Percentiles rank a stretch among this genome's conserved stretches.
phyloP scores from a whole-genome alignment of 2,888 invertebrate species.

The Opisthograptis luteolata region DNA sequence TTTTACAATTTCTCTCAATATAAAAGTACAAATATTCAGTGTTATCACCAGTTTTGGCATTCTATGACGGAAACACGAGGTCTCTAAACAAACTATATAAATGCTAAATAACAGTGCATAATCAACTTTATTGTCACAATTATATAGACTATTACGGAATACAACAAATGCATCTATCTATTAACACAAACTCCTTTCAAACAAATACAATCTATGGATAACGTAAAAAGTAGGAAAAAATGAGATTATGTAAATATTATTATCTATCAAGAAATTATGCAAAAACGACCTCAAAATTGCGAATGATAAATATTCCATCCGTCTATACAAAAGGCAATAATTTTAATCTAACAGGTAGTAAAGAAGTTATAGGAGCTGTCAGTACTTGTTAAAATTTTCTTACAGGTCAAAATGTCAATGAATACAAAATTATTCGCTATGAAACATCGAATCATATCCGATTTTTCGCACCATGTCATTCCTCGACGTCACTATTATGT shows the following conservation, averaged over 20 bases:
- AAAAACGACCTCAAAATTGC: neutral
- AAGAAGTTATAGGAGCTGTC: conserved; percentile 4
- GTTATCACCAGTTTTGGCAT: conserved; percentile 49
- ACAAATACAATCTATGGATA: conserved; percentile 26
- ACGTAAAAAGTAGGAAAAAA: conserved; percentile 4
- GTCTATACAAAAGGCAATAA: conserved; percentile 2
- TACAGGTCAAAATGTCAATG: neutral
- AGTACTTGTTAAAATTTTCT: neutral
- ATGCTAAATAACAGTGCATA: conserved; percentile 60
- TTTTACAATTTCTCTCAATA: conserved; percentile 60
- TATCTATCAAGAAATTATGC: conserved; percentile 4
- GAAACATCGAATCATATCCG: conserved; percentile 6
- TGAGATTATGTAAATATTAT: conserved; percentile 17
- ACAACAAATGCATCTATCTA: conserved; percentile 30
- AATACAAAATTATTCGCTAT: conserved; percentile 14
- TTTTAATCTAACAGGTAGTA: neutral
- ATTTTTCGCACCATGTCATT: conserved; percentile 11
- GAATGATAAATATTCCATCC: neutral
- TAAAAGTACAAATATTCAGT: conserved; percentile 79
- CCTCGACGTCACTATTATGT: neutral
- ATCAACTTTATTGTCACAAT: conserved; percentile 56
- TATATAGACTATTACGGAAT: conserved; percentile 33
- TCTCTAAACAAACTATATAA: conserved; percentile 54
- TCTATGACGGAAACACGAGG: conserved; percentile 33
- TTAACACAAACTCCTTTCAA: conserved; percentile 16